Evolutionary conservation across 2,888 invertebrate species (phyloP).

Genomic region (Philhelius pedissequus): DNA sequence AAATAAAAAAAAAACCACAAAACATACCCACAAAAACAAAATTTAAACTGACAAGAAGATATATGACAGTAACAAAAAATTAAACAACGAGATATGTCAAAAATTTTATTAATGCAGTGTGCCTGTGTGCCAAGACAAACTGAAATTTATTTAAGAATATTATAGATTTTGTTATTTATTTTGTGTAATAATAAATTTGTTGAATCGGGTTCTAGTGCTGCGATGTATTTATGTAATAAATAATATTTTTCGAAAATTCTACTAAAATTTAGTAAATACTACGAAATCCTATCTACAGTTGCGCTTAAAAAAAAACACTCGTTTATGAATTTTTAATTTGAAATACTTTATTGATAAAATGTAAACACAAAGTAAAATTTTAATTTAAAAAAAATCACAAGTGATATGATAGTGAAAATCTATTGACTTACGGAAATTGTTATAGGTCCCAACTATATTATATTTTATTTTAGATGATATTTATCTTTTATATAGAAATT

Average conservation of each 20-base stretch:
- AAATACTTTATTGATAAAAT: no score
- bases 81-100: background rate
- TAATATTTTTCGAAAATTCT: no score
- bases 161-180: background rate
- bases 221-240: background rate
- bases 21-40: background rate
- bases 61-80: background rate
- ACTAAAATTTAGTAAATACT: no score
- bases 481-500: background rate
- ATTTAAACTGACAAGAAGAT: conserved; percentile 14
- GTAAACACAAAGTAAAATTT: no score
- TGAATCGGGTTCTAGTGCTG: background rate
- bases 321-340: no score
- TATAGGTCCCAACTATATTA: background rate
- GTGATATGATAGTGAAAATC: background rate
- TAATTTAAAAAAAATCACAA: background rate
- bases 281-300: no score
- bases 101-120: background rate
- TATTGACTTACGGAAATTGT: background rate
- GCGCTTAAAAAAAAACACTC: no score
- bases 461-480: background rate
- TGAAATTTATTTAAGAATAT: background rate
- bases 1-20: conserved; percentile 35
- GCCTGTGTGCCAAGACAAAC: background rate
- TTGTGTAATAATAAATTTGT: background rate